A percentile compares a stretch with the other conserved stretches of the same genome.
phyloP scores from a whole-genome alignment of 2,113 vertebrate species.

The Gymnocephalus cernua region DNA sequence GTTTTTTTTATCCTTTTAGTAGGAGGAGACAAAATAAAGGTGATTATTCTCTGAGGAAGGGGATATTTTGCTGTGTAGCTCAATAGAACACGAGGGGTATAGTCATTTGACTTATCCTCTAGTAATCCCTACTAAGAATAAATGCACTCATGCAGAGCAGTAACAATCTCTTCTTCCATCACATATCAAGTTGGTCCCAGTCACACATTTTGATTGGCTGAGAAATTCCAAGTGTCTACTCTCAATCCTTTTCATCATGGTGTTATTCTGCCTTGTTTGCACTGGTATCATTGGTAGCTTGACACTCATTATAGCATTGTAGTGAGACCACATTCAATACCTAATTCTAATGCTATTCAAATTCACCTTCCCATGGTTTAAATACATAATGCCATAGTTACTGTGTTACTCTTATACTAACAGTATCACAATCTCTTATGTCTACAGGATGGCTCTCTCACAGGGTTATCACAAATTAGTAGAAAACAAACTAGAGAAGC shows the following conservation, averaged over 20 bases:
- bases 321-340: constrained; percentile 19
- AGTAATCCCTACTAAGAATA: constrained; percentile 34
- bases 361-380: constrained; percentile 27
- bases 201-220: constrained; percentile 31
- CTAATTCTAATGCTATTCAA: constrained; percentile 13
- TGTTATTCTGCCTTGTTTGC: constrained; percentile 47
- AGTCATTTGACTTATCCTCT: constrained; percentile 20
- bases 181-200: constrained; percentile 7
- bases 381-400: constrained; percentile 13
- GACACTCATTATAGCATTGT: constrained; percentile 22
- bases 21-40: background rate
- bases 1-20: background rate
- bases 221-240: constrained; percentile 23
- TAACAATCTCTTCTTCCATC: constrained; percentile 6
- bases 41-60: background rate
- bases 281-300: constrained; percentile 23
- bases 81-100: background rate
- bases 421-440: constrained; percentile 20
- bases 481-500: constrained; percentile 23
- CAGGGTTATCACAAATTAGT: constrained; percentile 16
- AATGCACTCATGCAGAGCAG: constrained; percentile 10
- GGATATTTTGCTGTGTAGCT: constrained; percentile 6
- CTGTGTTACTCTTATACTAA: constrained; percentile 18
- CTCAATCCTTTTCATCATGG: background rate
- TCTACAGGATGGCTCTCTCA: constrained; percentile 16